Evolutionary conservation across 2,113 vertebrate genomes (phyloP).

Genomic region (Benitochromis conjunctus): DNA sequence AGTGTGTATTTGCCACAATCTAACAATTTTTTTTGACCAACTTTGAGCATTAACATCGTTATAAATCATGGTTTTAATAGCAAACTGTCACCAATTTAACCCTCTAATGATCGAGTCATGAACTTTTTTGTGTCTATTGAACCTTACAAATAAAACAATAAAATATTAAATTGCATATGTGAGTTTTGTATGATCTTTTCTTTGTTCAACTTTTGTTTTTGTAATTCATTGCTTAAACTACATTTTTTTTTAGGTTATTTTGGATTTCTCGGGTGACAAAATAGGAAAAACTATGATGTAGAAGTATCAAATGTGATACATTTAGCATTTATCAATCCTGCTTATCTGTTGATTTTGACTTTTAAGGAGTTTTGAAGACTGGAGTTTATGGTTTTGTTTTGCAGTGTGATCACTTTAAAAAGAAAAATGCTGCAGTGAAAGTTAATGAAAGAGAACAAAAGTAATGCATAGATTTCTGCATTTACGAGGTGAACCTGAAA

Average conservation of each 20-base stretch:
- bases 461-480: background rate
- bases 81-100: background rate
- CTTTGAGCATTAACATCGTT: background rate
- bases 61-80: background rate
- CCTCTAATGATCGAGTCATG: accelerated
- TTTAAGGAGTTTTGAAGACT: background rate
- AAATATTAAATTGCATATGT: background rate
- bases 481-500: background rate
- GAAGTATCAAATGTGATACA: background rate
- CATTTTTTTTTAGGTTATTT: background rate
- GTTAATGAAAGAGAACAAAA: background rate
- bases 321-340: background rate
- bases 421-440: background rate
- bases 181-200: background rate
- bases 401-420: background rate
- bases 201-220: background rate
- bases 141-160: background rate
- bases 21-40: background rate
- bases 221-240: background rate
- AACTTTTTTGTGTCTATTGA: background rate
- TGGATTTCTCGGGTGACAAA: accelerated
- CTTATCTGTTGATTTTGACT: background rate
- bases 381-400: accelerated
- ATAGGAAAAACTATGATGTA: background rate
- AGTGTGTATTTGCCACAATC: background rate